Conservation (phyloP, 2,888 invertebrate genomes). For the Aphrophora alni region DNA sequence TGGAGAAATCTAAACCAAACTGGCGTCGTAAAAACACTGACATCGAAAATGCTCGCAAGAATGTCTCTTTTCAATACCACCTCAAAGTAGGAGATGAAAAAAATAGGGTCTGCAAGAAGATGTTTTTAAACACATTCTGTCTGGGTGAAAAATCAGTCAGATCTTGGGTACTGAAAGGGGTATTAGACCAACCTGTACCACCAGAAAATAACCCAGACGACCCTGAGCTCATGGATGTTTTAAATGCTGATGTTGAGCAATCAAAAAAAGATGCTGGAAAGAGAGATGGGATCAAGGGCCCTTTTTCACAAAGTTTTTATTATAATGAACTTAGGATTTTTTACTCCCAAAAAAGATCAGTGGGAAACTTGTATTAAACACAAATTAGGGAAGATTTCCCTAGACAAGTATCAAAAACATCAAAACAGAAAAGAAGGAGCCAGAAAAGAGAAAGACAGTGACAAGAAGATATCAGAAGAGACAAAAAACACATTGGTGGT, state of each 20-base stretch:
- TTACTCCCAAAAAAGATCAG: slow-evolving; percentile 42
- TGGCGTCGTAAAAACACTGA: slow-evolving; percentile 22
- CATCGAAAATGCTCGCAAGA: slow-evolving; percentile 29
- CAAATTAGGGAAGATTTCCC: slow-evolving; percentile 17
- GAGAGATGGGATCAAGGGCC: slow-evolving; percentile 21
- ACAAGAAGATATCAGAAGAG: slow-evolving; percentile 24
- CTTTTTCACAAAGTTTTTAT: slow-evolving; percentile 34
- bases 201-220: slow-evolving; percentile 6
- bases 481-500: slow-evolving; percentile 17
- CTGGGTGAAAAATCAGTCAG: slow-evolving; percentile 30
- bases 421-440: slow-evolving; percentile 27
- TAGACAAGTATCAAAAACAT: slow-evolving; percentile 23
- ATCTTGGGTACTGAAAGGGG: slow-evolving; percentile 29
- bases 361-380: slow-evolving; percentile 30
- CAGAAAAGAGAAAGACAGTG: slow-evolving; percentile 13
- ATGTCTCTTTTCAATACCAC: slow-evolving; percentile 25
- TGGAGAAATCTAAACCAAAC: slow-evolving; percentile 32
- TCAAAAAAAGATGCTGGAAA: slow-evolving; percentile 23
- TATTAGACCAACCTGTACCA: slow-evolving; percentile 21
- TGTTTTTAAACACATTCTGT: slow-evolving; percentile 34
- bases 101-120: slow-evolving; percentile 29
- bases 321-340: slow-evolving; percentile 42
- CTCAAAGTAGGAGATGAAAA: slow-evolving; percentile 29
- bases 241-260: no score
- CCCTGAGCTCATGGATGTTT: background rate